These are phyloP conservation scores for Colinus virginianus DNA, from an alignment of 2,113 vertebrate species.

Conservation along the genomic window DNA sequence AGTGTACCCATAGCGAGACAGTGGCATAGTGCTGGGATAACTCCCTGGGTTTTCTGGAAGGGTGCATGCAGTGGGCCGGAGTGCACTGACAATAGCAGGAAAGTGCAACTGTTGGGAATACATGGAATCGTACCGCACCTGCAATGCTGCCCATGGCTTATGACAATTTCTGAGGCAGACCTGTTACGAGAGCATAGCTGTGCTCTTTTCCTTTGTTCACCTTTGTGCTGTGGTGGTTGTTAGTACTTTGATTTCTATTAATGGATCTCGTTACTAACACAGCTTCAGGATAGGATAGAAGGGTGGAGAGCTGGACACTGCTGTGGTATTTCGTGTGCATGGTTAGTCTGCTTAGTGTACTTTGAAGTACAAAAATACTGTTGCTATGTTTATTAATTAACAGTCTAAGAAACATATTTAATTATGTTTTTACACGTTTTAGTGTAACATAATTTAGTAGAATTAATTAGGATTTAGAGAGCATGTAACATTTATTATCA, in stretches of 20 bases:
- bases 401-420: background rate
- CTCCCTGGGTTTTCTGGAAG: background rate
- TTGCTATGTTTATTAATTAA: background rate
- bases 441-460: background rate
- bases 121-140: accelerated
- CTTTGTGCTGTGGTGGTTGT: background rate
- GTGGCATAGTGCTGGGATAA: background rate
- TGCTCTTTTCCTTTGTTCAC: background rate
- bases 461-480: background rate
- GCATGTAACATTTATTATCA: background rate
- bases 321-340: background rate
- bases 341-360: background rate
- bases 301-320: background rate
- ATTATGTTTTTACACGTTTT: background rate
- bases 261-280: background rate
- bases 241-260: background rate
- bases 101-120: accelerated
- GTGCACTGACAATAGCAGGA: accelerated
- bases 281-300: background rate
- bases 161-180: background rate
- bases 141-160: accelerated
- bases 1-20: background rate
- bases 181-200: background rate
- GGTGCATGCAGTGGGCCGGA: background rate
- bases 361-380: background rate